A percentile compares a stretch with the other conserved stretches of the same genome.
Evolutionary conservation across 2,113 vertebrate genomes (phyloP).

Genomic region (Pongo abelii): DNA sequence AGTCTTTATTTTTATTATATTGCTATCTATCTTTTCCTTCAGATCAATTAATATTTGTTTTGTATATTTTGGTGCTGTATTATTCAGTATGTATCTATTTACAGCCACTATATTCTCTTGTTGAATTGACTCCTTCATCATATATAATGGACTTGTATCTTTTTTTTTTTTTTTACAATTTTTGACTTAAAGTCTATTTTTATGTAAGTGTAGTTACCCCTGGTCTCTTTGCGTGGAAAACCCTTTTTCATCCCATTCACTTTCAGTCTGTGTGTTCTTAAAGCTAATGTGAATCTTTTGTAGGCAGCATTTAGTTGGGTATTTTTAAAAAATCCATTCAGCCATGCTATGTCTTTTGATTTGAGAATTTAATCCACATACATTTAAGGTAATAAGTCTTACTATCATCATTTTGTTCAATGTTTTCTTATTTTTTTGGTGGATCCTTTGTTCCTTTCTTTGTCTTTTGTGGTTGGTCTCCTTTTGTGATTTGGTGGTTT

Average conservation of each 20-base stretch:
- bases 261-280: no score
- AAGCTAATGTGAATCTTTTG: no score
- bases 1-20: not conserved
- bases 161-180: no score
- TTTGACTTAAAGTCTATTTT: not conserved
- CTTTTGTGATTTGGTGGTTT: not conserved
- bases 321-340: no score
- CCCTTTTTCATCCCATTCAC: no score
- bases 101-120: not conserved
- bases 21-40: no score
- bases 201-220: not conserved
- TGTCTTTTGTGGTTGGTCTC: not conserved
- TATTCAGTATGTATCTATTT: not conserved
- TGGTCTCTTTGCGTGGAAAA: not conserved
- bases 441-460: no score
- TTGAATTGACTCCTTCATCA: not conserved
- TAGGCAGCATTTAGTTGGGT: no score
- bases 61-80: not conserved
- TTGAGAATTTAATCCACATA: not conserved
- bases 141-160: not conserved
- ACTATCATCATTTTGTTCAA: not conserved
- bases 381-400: not conserved
- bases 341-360: not conserved
- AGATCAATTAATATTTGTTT: not conserved
- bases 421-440: not conserved